Conservation (phyloP, 2,113 vertebrate species). For the Grallaria varia region DNA sequence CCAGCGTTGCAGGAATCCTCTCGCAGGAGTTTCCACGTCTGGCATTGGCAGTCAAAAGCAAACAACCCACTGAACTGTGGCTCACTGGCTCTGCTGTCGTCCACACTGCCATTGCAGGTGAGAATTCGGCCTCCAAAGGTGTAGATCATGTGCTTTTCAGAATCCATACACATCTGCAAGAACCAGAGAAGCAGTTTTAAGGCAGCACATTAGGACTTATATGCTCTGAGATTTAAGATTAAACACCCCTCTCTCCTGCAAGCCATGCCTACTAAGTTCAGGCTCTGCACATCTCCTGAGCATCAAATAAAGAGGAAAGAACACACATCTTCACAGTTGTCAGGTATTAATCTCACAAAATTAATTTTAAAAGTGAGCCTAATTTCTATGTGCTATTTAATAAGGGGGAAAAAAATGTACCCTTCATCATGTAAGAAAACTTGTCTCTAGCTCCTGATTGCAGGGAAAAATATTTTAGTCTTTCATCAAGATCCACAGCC, state of each 20-base stretch:
- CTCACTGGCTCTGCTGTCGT: slow-evolving; percentile 93
- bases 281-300: not conserved
- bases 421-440: not conserved
- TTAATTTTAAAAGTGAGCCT: not conserved
- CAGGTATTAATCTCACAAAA: not conserved
- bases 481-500: not conserved
- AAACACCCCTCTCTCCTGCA: not conserved
- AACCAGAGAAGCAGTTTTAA: not conserved
- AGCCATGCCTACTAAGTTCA: not conserved
- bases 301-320: not conserved
- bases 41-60: slow-evolving; percentile 90
- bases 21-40: slow-evolving; percentile 90
- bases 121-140: slow-evolving; percentile 96
- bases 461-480: not conserved
- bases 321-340: accelerated
- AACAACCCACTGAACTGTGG: slow-evolving; percentile 97
- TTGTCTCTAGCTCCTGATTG: not conserved
- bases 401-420: not conserved
- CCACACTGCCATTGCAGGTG: slow-evolving; percentile 93
- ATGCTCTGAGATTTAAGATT: not conserved
- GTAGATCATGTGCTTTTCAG: slow-evolving; percentile 99
- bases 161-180: slow-evolving; percentile 98
- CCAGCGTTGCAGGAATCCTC: slow-evolving; percentile 98
- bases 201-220: not conserved
- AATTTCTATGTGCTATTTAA: not conserved